Percentiles rank a stretch among this genome's conserved stretches.
phyloP scores from a whole-genome alignment of 2,797 vertebrate genomes.

The Lagorchestes hirsutus region DNA sequence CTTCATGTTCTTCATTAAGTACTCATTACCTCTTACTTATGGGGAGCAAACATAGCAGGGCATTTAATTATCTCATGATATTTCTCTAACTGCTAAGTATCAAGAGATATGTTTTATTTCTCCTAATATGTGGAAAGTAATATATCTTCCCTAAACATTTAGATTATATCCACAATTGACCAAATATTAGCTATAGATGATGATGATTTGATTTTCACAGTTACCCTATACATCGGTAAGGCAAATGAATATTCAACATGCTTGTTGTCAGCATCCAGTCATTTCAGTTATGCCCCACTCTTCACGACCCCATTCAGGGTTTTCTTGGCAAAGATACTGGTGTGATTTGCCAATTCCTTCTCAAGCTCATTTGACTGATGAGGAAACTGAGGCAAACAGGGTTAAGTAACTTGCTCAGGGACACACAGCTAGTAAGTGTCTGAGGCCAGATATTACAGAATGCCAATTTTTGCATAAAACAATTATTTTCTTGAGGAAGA shows the following conservation, averaged over 20 bases:
- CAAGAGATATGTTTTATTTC: background rate
- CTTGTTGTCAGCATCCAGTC: background rate
- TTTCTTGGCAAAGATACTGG: background rate
- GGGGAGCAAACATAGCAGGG: constrained; percentile 27
- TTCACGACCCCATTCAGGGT: background rate
- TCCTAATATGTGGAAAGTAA: background rate
- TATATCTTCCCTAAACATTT: constrained; percentile 7
- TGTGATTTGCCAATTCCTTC: background rate
- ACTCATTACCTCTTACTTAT: background rate
- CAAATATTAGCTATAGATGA: background rate
- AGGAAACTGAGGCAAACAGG: background rate
- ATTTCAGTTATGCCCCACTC: background rate
- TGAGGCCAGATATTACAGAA: constrained; percentile 9
- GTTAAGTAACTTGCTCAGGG: background rate
- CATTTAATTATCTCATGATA: background rate
- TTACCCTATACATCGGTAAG: constrained; percentile 6
- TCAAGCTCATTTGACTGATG: background rate
- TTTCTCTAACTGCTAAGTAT: constrained; percentile 6
- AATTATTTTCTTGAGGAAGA: constrained; percentile 26
- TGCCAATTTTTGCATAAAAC: constrained; percentile 23
- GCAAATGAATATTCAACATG: background rate
- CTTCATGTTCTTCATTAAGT: constrained; percentile 3
- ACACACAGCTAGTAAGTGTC: background rate
- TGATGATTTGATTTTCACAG: constrained; percentile 38
- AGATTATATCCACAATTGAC: background rate